phyloP scores from a whole-genome alignment of 2,797 vertebrate species.

The Pelodytes ibericus region DNA sequence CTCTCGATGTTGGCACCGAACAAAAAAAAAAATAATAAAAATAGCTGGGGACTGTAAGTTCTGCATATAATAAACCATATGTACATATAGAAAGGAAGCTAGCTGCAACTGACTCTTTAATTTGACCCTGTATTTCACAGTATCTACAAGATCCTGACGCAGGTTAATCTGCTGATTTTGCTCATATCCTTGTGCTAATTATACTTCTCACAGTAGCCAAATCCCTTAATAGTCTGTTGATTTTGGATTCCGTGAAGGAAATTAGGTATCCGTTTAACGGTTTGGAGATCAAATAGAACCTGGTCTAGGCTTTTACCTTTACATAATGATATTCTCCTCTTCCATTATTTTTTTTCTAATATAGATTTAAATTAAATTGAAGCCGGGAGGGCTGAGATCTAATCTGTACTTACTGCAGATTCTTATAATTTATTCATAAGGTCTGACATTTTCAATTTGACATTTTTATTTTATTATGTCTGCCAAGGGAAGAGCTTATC shows the following conservation, averaged over 20 bases:
- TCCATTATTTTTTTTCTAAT: neutral
- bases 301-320: neutral
- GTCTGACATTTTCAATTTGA: neutral
- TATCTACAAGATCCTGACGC: no score
- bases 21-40: no score
- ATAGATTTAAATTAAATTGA: neutral
- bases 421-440: neutral
- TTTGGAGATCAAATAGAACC: neutral
- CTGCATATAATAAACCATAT: no score
- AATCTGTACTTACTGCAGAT: neutral
- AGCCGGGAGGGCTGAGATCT: neutral
- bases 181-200: no score
- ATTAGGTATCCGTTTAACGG: neutral
- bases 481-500: neutral
- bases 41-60: no score
- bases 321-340: neutral
- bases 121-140: no score
- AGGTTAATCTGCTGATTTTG: no score
- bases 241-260: neutral
- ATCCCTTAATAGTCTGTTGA: neutral
- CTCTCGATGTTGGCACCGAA: no score
- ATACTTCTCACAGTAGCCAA: neutral
- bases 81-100: no score
- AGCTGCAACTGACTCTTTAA: no score
- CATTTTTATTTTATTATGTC: neutral